Base-by-base conservation (phyloP, 2,888 invertebrate species). In the Lingula anatina region DNA sequence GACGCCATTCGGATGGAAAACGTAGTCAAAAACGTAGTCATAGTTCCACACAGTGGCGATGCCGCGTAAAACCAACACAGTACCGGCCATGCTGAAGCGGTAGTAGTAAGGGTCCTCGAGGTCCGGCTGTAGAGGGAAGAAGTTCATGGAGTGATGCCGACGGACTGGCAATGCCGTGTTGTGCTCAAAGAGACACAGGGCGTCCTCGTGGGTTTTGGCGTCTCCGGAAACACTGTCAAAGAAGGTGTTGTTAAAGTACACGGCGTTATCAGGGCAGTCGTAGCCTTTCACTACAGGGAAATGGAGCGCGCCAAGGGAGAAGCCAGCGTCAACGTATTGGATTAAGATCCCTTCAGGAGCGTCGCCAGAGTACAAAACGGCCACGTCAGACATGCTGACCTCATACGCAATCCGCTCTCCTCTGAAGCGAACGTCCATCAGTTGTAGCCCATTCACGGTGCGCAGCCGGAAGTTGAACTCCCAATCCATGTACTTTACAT, bases 1-100 rank as follows among this genome's bases (percentile, higher is more conserved):
- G 15, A 56, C 61, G 2, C 70, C 72, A 53, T 69, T 67, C 12
- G 62, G 54, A 54, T 70, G 66, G 54, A 72, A 68, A 18, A 66
- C 60, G 28, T 65, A 66, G 51, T 71, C 71, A 42, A 72, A 61
- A 9, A 71, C 60, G 46, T 66, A 71, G 54, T 71, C 71, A 47
- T 60, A 62, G 49, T 65, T 67, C 60, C 65, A 62, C 12, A 69
- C 54, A 47, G 53, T 65, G 15, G 63, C 56, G 27, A 70, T 65
- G 39, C 62, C 55, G 24, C 71, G 45, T 3, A 72, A 61, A 15
- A 70, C 61, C 5, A 72, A 52, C 20, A 58, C 56, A 45, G 65
- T 59, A 44, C 62, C 65, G 1, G 61, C 59, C 21, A 64, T 47
- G 0, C 67, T 69, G 0, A 64, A 65, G 38, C 63, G 67, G 37